These are phyloP conservation scores for Cantharis flavilabris DNA, from an alignment of 2,888 invertebrate genomes.

Conservation along the genomic window DNA sequence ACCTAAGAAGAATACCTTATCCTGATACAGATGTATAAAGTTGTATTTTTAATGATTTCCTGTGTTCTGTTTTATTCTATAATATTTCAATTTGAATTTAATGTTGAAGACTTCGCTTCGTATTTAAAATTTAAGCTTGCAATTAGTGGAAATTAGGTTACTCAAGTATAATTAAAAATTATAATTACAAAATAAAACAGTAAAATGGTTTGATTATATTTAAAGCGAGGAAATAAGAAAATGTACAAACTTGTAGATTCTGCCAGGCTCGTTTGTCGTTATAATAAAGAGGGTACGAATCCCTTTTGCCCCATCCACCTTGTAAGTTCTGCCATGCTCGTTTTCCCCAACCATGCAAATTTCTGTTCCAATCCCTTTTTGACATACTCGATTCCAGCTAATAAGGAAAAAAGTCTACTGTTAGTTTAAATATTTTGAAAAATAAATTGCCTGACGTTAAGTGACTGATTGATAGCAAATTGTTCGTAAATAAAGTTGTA, in stretches of 20 bases:
- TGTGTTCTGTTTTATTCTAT: too few species aligned
- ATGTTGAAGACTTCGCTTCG: too few species aligned
- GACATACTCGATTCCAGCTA: constrained; percentile 60
- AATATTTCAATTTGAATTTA: too few species aligned
- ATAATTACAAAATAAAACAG: too few species aligned
- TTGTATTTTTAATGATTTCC: too few species aligned
- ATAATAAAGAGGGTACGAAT: constrained; percentile 38
- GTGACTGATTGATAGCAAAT: not conserved
- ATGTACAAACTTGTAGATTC: constrained; percentile 50
- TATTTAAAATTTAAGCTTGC: too few species aligned
- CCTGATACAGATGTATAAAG: too few species aligned
- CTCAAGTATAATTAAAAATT: too few species aligned
- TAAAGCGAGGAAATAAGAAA: not conserved
- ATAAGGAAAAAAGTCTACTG: not conserved
- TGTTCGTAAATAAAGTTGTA: not conserved
- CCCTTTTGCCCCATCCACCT: constrained; percentile 63
- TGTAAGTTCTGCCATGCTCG: constrained; percentile 64
- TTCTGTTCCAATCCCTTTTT: constrained; percentile 65
- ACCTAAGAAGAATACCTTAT: too few species aligned
- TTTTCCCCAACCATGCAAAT: constrained; percentile 64
- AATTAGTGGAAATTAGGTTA: too few species aligned
- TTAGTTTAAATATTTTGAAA: not conserved
- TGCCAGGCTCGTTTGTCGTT: constrained; percentile 66
- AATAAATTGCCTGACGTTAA: not conserved
- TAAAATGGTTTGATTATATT: not conserved